These are phyloP conservation scores for Macrocentrus cingulum DNA, from an alignment of 1,140 invertebrate species.

Conservation along the genomic window DNA sequence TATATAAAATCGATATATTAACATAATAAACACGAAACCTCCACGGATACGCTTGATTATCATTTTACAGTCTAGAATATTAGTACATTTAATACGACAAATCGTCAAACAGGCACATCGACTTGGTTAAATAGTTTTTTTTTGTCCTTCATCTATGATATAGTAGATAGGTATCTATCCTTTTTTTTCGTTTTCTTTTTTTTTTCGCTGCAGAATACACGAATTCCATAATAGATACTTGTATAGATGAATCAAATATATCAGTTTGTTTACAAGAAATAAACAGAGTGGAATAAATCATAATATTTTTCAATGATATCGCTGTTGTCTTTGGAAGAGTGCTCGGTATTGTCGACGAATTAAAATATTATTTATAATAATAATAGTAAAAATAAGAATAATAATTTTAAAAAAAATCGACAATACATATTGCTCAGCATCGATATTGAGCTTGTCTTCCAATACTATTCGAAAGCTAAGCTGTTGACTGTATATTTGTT, in stretches of 20 bases:
- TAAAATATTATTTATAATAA: neutral
- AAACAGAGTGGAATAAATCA: neutral
- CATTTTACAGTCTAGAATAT: conserved; percentile 22
- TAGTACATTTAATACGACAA: conserved; percentile 43
- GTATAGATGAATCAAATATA: neutral
- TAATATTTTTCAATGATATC: neutral
- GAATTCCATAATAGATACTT: neutral
- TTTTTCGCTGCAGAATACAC: neutral
- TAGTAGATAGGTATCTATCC: neutral
- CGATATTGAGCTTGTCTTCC: no score
- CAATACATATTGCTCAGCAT: no score
- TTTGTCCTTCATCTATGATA: conserved; percentile 5
- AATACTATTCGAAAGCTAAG: no score
- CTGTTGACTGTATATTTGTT: no score
- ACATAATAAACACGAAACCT: conserved; percentile 8
- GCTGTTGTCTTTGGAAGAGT: neutral
- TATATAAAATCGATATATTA: no score
- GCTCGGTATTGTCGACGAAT: neutral
- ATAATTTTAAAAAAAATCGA: neutral
- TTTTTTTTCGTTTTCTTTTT: conserved; percentile 15
- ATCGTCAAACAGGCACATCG: conserved; percentile 56
- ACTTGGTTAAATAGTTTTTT: conserved; percentile 48
- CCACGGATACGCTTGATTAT: conserved; percentile 14
- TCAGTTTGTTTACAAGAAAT: neutral
- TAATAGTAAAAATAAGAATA: neutral